A percentile compares a stretch with the other conserved stretches of the same genome.
phyloP scores from a whole-genome alignment of 2,888 invertebrate species.

The Saturnia japonica region DNA sequence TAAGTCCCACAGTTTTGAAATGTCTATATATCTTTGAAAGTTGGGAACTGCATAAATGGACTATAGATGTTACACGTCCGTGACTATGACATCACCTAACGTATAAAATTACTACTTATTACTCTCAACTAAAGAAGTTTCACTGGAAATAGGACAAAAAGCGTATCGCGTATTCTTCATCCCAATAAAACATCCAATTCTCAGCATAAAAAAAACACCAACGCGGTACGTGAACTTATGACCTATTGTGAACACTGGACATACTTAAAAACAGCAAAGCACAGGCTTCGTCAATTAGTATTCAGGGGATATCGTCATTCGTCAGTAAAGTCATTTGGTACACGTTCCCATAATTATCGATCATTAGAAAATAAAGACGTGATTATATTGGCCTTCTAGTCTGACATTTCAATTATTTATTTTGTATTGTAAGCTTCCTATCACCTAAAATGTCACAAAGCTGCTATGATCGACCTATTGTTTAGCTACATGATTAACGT shows the following conservation, averaged over 20 bases:
- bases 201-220: not conserved
- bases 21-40: too few species aligned
- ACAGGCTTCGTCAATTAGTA: not conserved
- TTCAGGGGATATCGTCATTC: not conserved
- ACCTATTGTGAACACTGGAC: conserved; percentile 2
- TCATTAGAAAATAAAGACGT: not conserved
- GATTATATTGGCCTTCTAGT: not conserved
- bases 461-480: too few species aligned
- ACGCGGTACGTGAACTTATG: not conserved
- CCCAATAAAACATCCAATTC: not conserved
- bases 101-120: too few species aligned
- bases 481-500: too few species aligned
- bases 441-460: not conserved
- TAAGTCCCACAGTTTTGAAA: too few species aligned
- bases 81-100: not conserved
- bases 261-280: not conserved
- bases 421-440: too few species aligned
- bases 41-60: too few species aligned
- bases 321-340: conserved; percentile 11
- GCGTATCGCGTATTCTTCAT: not conserved
- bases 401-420: not conserved
- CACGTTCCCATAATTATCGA: conserved; percentile 17
- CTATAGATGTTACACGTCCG: not conserved
- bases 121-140: too few species aligned
- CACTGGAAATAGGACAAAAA: too few species aligned